Conservation (phyloP, 2,888 invertebrate species). For the Callosobruchus maculatus region DNA sequence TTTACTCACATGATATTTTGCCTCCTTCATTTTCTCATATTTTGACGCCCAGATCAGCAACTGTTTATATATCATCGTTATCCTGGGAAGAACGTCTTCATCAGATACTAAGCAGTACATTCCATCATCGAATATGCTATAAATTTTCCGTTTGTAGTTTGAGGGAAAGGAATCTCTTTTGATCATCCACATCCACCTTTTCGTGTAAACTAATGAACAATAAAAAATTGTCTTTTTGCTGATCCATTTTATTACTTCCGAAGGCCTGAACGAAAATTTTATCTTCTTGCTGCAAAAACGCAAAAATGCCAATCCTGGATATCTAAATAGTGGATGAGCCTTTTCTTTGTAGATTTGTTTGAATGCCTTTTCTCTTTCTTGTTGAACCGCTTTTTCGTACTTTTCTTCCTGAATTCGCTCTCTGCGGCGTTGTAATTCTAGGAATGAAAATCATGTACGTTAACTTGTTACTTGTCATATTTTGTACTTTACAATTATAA, state of each 20-base stretch:
- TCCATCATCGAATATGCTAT: background rate
- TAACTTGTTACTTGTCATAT: too few species aligned
- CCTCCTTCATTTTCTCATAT: background rate
- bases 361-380: background rate
- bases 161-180: background rate
- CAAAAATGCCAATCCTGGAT: background rate
- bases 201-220: background rate
- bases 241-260: background rate
- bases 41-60: background rate
- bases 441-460: background rate
- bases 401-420: background rate
- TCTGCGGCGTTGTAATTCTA: background rate
- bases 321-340: background rate
- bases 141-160: background rate
- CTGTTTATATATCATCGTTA: background rate
- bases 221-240: background rate
- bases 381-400: background rate
- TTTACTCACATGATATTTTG: background rate
- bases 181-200: background rate
- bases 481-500: too few species aligned
- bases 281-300: background rate
- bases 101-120: background rate
- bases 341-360: background rate
- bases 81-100: background rate
- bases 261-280: background rate